A percentile compares a stretch with the other conserved stretches of the same genome.
Evolutionary conservation across 2,888 invertebrate genomes (phyloP).

Genomic region (Leptinotarsa rubiginosa): DNA sequence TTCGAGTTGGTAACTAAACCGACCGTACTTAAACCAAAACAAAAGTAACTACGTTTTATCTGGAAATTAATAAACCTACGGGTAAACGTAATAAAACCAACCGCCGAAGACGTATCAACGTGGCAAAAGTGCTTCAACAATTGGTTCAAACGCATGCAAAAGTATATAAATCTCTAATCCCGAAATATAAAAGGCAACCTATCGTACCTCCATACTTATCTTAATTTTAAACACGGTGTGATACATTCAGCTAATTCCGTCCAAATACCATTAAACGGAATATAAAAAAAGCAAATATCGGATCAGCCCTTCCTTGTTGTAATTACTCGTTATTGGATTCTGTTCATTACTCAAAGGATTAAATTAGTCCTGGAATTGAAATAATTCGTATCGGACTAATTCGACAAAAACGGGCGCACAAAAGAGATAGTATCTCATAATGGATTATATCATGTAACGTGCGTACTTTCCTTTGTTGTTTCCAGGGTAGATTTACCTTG

Average conservation of each 20-base stretch:
- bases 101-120: too few relatives aligned
- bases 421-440: slow-evolving; percentile 32
- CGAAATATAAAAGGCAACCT: too few relatives aligned
- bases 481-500: slow-evolving; percentile 23
- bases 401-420: slow-evolving; percentile 30
- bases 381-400: slow-evolving; percentile 30
- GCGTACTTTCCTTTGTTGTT: slow-evolving; percentile 22
- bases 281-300: slow-evolving; percentile 27
- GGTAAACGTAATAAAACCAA: too few relatives aligned
- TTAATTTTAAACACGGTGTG: background rate
- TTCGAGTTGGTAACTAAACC: too few relatives aligned
- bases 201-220: too few relatives aligned
- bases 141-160: too few relatives aligned
- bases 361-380: slow-evolving; percentile 33
- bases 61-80: too few relatives aligned
- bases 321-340: slow-evolving; percentile 36
- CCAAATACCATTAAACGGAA: slow-evolving; percentile 29
- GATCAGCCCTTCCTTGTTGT: slow-evolving; percentile 25
- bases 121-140: too few relatives aligned
- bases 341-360: slow-evolving; percentile 37
- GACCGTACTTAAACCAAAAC: too few relatives aligned
- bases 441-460: slow-evolving; percentile 38
- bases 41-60: too few relatives aligned
- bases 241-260: background rate
- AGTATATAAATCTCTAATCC: too few relatives aligned